A percentile compares a stretch with the other conserved stretches of the same genome.
Evolutionary conservation across 1,140 invertebrate genomes (phyloP).

Genomic region (Diorhabda sublineata): DNA sequence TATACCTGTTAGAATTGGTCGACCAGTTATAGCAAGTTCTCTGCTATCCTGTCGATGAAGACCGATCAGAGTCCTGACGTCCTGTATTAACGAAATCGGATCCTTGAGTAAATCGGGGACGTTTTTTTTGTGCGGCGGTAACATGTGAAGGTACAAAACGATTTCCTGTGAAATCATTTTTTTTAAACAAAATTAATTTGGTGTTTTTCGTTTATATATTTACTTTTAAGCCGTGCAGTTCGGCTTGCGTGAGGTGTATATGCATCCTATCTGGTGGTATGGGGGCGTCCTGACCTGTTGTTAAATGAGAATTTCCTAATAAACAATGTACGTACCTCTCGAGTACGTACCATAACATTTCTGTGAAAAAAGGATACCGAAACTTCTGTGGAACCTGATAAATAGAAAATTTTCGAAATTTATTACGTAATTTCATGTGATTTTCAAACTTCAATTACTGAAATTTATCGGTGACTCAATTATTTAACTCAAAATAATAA

Average conservation of each 20-base stretch:
- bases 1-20: constrained; percentile 58
- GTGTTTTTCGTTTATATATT: not conserved
- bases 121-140: constrained; percentile 85
- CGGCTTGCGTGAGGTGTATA: constrained; percentile 73
- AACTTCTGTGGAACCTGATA: constrained; percentile 90
- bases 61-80: constrained; percentile 82
- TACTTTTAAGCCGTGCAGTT: constrained; percentile 84
- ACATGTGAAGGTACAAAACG: constrained; percentile 83
- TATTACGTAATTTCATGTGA: too few relatives aligned
- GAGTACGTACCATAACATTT: constrained; percentile 97
- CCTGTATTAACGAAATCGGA: constrained; percentile 82
- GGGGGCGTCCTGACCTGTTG: constrained; percentile 52
- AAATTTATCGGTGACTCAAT: too few relatives aligned
- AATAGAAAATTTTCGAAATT: not conserved
- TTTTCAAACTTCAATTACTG: too few relatives aligned
- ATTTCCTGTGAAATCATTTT: constrained; percentile 58
- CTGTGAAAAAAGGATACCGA: constrained; percentile 94
- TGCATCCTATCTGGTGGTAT: constrained; percentile 53
- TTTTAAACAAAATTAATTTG: constrained; percentile 4
- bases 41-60: constrained; percentile 83
- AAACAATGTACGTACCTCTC: constrained; percentile 88
- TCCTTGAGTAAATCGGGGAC: constrained; percentile 88
- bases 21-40: constrained; percentile 76
- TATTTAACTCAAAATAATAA: too few relatives aligned
- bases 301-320: constrained; percentile 76